Conservation (phyloP, 2,888 invertebrate genomes). For the Ernsta delagoae region DNA sequence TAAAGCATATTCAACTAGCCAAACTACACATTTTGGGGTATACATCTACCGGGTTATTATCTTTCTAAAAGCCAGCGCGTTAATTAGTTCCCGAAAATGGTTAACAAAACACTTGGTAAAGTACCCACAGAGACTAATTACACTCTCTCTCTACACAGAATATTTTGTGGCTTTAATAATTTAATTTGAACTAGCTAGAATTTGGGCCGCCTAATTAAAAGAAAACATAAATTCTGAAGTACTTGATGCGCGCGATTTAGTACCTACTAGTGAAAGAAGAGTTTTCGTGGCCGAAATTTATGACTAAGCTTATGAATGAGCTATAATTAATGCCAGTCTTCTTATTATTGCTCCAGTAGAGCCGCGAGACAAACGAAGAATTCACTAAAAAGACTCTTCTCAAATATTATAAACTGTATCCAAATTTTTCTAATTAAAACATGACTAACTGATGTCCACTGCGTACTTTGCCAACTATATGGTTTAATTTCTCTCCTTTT, state of each 20-base stretch:
- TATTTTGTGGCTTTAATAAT: background rate
- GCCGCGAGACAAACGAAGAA: too few species aligned
- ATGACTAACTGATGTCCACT: too few species aligned
- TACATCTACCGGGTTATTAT: background rate
- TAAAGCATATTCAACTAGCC: too few species aligned
- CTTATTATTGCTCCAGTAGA: too few species aligned
- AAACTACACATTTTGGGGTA: background rate
- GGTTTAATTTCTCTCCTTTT: background rate
- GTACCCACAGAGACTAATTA: background rate
- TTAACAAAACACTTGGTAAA: background rate
- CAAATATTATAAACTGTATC: too few species aligned
- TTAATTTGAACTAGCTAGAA: background rate
- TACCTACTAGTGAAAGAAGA: background rate
- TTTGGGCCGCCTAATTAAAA: conserved; percentile 1
- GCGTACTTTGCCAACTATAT: too few species aligned
- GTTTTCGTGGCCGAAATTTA: background rate
- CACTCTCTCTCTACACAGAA: background rate
- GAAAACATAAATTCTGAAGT: background rate
- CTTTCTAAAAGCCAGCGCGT: conserved; percentile 4
- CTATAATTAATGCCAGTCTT: too few species aligned
- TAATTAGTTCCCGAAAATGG: background rate
- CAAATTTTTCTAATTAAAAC: too few species aligned
- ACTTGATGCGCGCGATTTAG: background rate
- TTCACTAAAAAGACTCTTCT: too few species aligned
- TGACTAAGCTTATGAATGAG: background rate